A percentile compares a stretch with the other conserved stretches of the same genome.
phyloP scores from a whole-genome alignment of 2,113 vertebrate genomes.

The Cettia cetti region DNA sequence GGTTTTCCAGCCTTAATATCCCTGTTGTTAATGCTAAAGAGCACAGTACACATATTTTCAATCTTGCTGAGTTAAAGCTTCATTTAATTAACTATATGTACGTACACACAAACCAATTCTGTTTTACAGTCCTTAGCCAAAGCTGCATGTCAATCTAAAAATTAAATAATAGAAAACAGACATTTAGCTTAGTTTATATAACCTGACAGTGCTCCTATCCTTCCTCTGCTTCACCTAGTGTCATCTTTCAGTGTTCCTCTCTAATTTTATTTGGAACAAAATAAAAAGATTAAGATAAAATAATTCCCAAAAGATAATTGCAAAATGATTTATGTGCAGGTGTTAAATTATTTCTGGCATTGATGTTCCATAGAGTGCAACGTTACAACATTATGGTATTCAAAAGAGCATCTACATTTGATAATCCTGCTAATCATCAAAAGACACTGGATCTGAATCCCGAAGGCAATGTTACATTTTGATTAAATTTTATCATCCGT shows the following conservation, averaged over 20 bases:
- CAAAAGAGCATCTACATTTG: conserved; percentile 15
- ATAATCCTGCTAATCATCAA: conserved; percentile 50
- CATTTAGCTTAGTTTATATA: conserved; percentile 14
- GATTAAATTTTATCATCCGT: conserved; percentile 58
- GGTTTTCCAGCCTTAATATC: conserved; percentile 30
- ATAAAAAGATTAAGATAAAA: conserved; percentile 71
- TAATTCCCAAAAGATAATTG: conserved; percentile 66
- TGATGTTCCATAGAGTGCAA: conserved; percentile 3
- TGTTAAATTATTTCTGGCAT: conserved; percentile 62
- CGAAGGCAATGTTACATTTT: conserved; percentile 47
- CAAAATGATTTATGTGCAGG: conserved; percentile 70
- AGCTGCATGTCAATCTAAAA: conserved; percentile 39
- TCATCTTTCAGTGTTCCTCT: conserved; percentile 51
- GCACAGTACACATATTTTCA: not conserved
- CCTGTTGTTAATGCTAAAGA: not conserved
- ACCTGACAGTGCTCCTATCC: conserved; percentile 28
- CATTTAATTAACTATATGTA: conserved; percentile 6
- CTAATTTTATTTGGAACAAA: conserved; percentile 67
- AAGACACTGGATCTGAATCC: conserved; percentile 23
- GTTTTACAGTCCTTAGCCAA: conserved; percentile 11
- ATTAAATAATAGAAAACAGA: conserved; percentile 54
- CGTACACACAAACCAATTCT: not conserved
- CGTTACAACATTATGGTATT: conserved; percentile 27
- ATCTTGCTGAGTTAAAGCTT: not conserved
- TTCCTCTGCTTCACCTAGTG: conserved; percentile 40